Evolutionary conservation across 2,797 vertebrate genomes (phyloP).

Genomic region (Parauchenoglanis ngamensis): DNA sequence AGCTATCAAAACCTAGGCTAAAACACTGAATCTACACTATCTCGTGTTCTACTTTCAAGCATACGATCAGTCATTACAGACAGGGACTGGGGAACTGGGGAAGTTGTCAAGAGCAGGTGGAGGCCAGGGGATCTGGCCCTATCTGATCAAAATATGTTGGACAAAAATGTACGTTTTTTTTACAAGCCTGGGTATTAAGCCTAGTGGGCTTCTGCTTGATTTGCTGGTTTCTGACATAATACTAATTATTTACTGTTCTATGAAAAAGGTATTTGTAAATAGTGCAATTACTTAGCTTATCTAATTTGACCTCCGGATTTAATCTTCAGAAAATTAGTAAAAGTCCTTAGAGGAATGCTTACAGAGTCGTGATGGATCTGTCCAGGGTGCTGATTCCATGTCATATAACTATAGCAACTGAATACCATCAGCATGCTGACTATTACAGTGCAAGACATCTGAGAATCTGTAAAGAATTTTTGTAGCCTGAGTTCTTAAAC

Average conservation of each 20-base stretch:
- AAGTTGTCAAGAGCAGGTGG: background rate
- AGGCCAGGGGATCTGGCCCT: background rate
- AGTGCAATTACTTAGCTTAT: background rate
- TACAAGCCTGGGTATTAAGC: background rate
- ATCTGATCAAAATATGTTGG: background rate
- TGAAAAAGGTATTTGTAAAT: background rate
- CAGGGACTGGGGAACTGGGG: background rate
- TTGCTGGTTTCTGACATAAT: background rate
- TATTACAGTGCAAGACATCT: background rate
- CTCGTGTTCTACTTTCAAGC: background rate
- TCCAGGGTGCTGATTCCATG: conserved; percentile 69
- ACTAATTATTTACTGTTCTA: background rate
- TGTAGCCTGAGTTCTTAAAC: background rate
- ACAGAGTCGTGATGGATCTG: conserved; percentile 57
- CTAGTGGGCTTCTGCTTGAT: background rate
- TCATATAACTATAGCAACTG: background rate
- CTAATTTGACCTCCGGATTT: background rate
- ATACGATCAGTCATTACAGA: background rate
- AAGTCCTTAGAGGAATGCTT: conserved; percentile 46
- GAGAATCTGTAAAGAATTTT: background rate
- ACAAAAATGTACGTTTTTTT: background rate
- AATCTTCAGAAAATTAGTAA: background rate
- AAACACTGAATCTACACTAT: background rate
- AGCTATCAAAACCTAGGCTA: conserved; percentile 11
- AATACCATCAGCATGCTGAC: no score